Percentiles rank a stretch among this genome's conserved stretches.
These are phyloP conservation scores for Epinephelus moara DNA, from an alignment of 2,113 vertebrate genomes.

Conservation along the genomic window DNA sequence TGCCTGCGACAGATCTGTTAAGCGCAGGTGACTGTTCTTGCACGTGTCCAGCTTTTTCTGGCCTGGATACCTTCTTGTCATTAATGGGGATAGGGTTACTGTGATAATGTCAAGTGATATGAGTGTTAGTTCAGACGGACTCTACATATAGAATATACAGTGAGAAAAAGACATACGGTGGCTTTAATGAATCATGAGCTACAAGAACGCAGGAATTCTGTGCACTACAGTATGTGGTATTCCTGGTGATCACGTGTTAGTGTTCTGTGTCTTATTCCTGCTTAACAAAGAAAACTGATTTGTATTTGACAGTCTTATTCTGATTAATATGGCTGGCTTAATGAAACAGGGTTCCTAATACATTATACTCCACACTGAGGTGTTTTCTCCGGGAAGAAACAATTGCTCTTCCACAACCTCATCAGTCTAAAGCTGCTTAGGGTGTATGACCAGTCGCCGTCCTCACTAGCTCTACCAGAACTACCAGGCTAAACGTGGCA, in stretches of 20 bases:
- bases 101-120: neutral
- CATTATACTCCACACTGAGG: constrained; percentile 3
- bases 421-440: neutral
- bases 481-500: constrained; percentile 22
- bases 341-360: constrained; percentile 43
- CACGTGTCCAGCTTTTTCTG: neutral
- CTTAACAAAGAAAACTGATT: constrained; percentile 10
- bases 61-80: neutral
- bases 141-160: too few species aligned
- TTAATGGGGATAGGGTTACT: neutral
- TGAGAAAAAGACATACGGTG: neutral
- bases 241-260: neutral
- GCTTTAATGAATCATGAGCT: constrained; percentile 1
- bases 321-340: constrained; percentile 38
- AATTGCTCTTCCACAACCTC: neutral
- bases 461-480: constrained; percentile 16
- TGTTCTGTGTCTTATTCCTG: constrained; percentile 4
- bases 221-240: neutral
- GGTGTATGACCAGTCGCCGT: constrained; percentile 8
- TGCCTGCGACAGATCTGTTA: neutral
- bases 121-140: neutral
- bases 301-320: constrained; percentile 9
- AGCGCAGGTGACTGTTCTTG: constrained; percentile 12
- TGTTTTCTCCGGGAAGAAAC: constrained; percentile 6
- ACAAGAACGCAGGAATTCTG: neutral